phyloP scores from a whole-genome alignment of 2,797 vertebrate species.

The Orientallactaga sibirica region DNA sequence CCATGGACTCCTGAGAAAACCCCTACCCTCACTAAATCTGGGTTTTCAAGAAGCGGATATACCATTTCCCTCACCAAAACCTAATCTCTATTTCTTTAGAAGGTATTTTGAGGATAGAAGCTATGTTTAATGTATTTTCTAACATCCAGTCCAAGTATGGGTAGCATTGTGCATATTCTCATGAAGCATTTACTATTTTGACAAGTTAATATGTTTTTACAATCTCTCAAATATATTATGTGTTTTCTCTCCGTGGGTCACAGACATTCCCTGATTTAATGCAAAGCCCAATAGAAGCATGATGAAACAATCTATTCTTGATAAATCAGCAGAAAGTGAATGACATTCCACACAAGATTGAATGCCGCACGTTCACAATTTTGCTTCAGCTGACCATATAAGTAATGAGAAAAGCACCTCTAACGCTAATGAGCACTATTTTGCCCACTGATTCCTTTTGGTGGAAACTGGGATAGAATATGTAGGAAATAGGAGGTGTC shows the following conservation, averaged over 20 bases:
- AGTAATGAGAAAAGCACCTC: too few relatives aligned
- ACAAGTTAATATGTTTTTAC: neutral
- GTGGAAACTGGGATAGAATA: neutral
- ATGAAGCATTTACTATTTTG: neutral
- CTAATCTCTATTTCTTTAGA: conserved; percentile 38
- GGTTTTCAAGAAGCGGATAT: neutral
- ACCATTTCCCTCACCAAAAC: neutral
- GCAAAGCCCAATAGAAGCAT: neutral
- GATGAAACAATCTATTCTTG: neutral
- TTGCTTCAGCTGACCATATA: neutral
- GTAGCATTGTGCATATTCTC: neutral
- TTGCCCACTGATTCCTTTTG: neutral
- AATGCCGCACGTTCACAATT: neutral
- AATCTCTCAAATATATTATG: neutral
- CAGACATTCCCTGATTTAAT: neutral
- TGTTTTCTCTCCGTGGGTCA: neutral
- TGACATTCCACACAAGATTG: neutral
- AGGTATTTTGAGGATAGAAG: neutral
- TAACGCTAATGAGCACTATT: neutral
- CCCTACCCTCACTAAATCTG: conserved; percentile 39
- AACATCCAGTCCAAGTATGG: neutral
- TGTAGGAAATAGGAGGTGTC: neutral
- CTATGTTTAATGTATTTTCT: conserved; percentile 20
- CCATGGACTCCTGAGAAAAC: conserved; percentile 63
- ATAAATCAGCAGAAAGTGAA: conserved; percentile 6